Percentiles rank a stretch among this genome's conserved stretches.
These are phyloP conservation scores for Calidris pygmaea DNA, from an alignment of 2,113 vertebrate species.

Conservation along the genomic window DNA sequence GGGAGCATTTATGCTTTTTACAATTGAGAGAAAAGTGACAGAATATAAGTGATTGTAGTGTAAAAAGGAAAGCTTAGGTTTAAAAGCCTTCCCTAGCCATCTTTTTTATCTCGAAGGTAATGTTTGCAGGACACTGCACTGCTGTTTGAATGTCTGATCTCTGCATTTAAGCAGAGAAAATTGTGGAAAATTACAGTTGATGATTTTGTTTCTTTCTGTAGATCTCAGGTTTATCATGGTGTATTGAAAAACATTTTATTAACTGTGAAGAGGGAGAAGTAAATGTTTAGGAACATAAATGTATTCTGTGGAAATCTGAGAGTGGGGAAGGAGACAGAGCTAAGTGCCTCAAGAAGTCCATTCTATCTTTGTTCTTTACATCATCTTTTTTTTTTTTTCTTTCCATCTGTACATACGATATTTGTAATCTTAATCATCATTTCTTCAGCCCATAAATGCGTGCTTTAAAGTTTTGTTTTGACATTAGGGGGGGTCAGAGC, in stretches of 20 bases:
- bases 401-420: not conserved
- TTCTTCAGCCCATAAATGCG: not conserved
- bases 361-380: not conserved
- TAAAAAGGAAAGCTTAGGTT: not conserved
- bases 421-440: not conserved
- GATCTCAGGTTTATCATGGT: not conserved
- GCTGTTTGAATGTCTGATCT: not conserved
- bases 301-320: not conserved
- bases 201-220: not conserved
- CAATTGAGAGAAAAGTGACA: not conserved
- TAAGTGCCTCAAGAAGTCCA: not conserved
- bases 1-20: not conserved
- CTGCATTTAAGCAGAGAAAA: not conserved
- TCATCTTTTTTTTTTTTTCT: not conserved
- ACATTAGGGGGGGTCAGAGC: not conserved
- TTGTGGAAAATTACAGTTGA: not conserved
- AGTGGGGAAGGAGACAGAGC: not conserved
- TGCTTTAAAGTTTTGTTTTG: not conserved
- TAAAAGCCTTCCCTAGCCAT: not conserved
- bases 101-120: not conserved
- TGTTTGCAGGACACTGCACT: not conserved
- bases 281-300: not conserved
- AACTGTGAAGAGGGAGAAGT: not conserved
- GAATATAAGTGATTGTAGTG: not conserved
- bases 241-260: not conserved